Base-by-base conservation (phyloP, 2,888 invertebrate species). In the Leucoma salicis region DNA sequence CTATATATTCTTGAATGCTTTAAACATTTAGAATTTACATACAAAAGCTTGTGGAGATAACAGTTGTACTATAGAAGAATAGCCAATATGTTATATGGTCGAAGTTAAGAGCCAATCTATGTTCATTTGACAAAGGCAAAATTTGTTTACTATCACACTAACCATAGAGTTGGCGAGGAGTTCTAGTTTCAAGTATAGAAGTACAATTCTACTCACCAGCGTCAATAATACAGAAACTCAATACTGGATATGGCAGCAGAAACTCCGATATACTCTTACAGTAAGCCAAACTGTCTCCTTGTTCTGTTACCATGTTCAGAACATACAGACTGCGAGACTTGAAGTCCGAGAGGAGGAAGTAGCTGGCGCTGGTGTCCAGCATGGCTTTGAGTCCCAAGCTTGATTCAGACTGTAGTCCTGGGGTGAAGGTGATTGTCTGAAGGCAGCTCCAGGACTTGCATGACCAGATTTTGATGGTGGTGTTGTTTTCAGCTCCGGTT, bases 371-470 rank as follows among this genome's bases (percentile, higher is more conserved):
- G 32, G 95, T 90, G 82, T 99, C 98, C 37, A 98, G 89, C 60
- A 94, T 92, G 0, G 96, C 95, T 76, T 96, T 95, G 29, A 96
- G 79, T 15, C 93, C 92, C 0, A 78, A 63, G 2, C 61, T 46
- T 1, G 60, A 33, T 1, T 79, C 86, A 0, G 64, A 40, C 16
- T 67, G 69, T 0, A 90, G 80, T 12, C 83, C 74, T 0, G 93
- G 91, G 1, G 91, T 80, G 68, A 97, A 95, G 18, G 91, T 91
- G 25, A 97, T 92, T 0, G 94, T 96, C 77, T 97, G 99, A n/a
- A 98, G 87, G 70, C 98, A 98, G 34, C 92, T 92, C 99, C 99
- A 99, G 0, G 95, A 92, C 71, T 98, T 96, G 79, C 98, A 99
- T 5, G 97, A 96, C 98, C 98, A 99, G 33, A 95, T 90, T 82